phyloP scores from a whole-genome alignment of 2,888 invertebrate genomes.

The Drosophila pseudotalamancana region DNA sequence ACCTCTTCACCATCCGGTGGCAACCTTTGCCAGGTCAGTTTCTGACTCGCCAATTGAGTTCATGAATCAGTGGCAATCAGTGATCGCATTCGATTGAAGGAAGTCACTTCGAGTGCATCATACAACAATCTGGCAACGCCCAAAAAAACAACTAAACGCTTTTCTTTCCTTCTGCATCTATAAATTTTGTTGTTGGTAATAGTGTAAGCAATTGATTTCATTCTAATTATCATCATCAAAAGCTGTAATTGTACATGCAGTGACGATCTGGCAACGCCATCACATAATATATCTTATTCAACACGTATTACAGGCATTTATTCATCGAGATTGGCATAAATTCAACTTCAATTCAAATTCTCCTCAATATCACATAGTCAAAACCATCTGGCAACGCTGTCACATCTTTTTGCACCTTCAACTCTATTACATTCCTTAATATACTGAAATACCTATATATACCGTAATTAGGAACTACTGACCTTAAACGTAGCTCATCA shows the following conservation, averaged over 20 bases:
- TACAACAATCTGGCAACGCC: background rate
- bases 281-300: background rate
- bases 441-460: background rate
- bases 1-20: constrained; percentile 27
- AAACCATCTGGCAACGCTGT: background rate
- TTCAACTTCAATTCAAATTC: no score
- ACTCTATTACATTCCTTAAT: background rate
- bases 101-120: background rate
- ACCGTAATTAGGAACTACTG: background rate
- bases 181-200: no score
- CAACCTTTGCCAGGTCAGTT: constrained; percentile 14
- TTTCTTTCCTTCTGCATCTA: background rate
- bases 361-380: background rate
- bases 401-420: background rate
- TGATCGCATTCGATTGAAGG: constrained; percentile 18
- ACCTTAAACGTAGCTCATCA: constrained; percentile 4
- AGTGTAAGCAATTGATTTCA: no score
- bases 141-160: no score
- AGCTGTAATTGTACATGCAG: no score
- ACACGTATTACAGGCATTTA: background rate
- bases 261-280: background rate
- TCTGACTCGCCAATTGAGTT: constrained; percentile 42
- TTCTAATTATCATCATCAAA: no score
- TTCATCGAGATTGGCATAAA: no score
- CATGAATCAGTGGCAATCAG: constrained; percentile 42